Evolutionary conservation across 2,113 vertebrate species (phyloP).

Genomic region (Trematomus loennbergii): DNA sequence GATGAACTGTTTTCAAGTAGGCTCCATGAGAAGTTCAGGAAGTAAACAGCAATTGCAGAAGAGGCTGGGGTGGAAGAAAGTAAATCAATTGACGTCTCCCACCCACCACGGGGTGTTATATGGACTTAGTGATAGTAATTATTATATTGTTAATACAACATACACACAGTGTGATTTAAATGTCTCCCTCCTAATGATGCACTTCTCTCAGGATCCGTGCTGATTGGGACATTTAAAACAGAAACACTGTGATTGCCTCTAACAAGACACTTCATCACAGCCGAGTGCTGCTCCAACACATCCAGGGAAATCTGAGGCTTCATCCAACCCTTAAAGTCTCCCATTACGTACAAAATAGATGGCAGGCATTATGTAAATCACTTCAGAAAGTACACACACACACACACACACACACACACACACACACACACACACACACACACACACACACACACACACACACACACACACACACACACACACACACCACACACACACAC

Average conservation of each 20-base stretch:
- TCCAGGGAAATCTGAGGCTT: too few relatives aligned
- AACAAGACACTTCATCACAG: neutral
- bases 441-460: too few relatives aligned
- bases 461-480: too few relatives aligned
- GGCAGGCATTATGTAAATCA: too few relatives aligned
- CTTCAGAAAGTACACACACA: too few relatives aligned
- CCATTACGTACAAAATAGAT: neutral
- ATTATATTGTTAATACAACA: neutral
- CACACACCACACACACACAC: too few relatives aligned
- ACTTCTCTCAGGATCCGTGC: too few relatives aligned
- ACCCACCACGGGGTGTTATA: neutral
- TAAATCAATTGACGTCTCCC: neutral
- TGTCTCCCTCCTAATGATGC: neutral
- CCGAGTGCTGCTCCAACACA: neutral
- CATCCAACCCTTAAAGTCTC: neutral
- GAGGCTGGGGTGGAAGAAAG: too few relatives aligned
- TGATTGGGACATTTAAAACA: too few relatives aligned
- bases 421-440: fast-evolving
- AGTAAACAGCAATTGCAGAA: neutral
- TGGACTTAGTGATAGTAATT: neutral
- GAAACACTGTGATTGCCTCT: neutral
- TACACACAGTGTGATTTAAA: neutral
- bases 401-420: too few relatives aligned
- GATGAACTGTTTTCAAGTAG: neutral
- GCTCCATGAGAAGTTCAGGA: neutral